Evolutionary conservation across 2,888 invertebrate genomes (phyloP).

Genomic region (Epinotia brunnichana): DNA sequence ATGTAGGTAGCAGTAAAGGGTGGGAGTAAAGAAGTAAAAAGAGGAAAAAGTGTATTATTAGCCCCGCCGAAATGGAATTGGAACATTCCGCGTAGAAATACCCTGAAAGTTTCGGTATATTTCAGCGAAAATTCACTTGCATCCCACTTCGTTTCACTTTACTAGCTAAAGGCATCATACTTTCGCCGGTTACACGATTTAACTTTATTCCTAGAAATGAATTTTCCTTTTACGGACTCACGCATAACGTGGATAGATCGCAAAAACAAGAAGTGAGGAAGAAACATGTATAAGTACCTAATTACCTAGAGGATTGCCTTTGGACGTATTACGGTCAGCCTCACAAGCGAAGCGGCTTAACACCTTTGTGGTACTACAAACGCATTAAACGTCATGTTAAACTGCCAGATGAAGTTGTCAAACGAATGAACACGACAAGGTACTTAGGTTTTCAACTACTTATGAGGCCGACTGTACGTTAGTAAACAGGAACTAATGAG

Average conservation of each 20-base stretch:
- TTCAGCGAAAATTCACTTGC: conserved; percentile 76
- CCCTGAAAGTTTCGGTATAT: conserved; percentile 47
- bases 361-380: too few species aligned
- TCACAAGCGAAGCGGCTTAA: too few species aligned
- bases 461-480: too few species aligned
- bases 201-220: conserved; percentile 70
- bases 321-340: too few species aligned
- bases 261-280: background rate
- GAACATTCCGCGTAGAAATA: conserved; percentile 80
- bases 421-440: too few species aligned
- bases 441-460: too few species aligned
- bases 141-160: conserved; percentile 80
- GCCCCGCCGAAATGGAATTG: conserved; percentile 84
- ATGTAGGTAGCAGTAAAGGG: conserved; percentile 80
- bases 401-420: too few species aligned
- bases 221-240: conserved; percentile 56
- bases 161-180: conserved; percentile 77
- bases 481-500: too few species aligned
- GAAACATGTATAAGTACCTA: background rate
- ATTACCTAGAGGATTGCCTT: background rate
- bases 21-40: conserved; percentile 82
- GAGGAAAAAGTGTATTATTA: conserved; percentile 83
- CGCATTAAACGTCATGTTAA: too few species aligned
- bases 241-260: conserved; percentile 13
- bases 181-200: conserved; percentile 74